Conservation (phyloP, 2,113 vertebrate genomes). For the Castor canadensis region DNA sequence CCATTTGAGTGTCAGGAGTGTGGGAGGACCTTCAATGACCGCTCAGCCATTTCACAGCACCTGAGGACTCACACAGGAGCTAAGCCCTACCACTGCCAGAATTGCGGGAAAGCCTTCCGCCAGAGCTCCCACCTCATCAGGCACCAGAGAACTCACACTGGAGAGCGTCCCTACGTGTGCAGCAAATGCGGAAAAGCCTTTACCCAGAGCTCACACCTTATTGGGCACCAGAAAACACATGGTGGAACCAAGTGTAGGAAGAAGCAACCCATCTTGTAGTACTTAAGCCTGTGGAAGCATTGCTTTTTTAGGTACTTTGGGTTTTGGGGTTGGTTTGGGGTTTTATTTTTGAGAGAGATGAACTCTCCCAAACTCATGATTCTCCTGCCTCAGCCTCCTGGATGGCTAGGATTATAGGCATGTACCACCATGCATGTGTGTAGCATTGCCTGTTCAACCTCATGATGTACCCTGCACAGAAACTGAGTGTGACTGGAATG, state of each 20-base stretch:
- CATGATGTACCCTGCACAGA: accelerated
- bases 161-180: constrained; percentile 73
- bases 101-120: constrained; percentile 73
- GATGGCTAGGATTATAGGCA: no score
- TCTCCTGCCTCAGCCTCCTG: no score
- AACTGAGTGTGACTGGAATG: neutral
- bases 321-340: no score
- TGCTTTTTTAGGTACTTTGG: no score
- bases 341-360: no score
- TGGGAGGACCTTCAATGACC: constrained; percentile 75
- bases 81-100: constrained; percentile 66
- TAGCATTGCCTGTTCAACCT: no score
- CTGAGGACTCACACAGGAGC: constrained; percentile 73
- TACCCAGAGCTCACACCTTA: constrained; percentile 74
- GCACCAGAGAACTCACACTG: constrained; percentile 73
- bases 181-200: constrained; percentile 74
- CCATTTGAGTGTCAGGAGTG: constrained; percentile 72
- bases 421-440: no score
- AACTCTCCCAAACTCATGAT: no score
- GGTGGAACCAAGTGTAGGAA: neutral
- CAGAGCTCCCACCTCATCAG: constrained; percentile 75
- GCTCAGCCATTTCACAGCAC: constrained; percentile 73
- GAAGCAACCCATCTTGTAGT: neutral
- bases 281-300: accelerated
- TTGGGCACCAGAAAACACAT: constrained; percentile 71